phyloP scores from a whole-genome alignment of 1,140 invertebrate species.

The Phocides pigmalion region DNA sequence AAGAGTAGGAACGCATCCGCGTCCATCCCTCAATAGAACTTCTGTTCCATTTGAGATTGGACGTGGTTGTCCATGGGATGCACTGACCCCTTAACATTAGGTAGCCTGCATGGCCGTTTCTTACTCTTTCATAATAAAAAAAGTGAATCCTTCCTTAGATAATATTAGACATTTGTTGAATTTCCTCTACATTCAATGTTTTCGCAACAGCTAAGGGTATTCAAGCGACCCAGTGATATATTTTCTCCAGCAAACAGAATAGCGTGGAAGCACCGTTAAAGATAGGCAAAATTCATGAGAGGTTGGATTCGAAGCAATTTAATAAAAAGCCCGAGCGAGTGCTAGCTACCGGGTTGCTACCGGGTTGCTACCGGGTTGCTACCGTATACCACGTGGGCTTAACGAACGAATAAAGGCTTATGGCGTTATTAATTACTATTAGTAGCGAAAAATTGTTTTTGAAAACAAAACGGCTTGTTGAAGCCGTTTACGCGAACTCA shows the following conservation, averaged over 20 bases:
- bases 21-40: too few relatives aligned
- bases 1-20: too few relatives aligned
- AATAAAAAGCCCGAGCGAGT: slow-evolving; percentile 41
- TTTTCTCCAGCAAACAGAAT: slow-evolving; percentile 27
- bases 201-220: background rate
- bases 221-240: slow-evolving; percentile 4
- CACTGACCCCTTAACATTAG: too few relatives aligned
- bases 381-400: slow-evolving; percentile 14
- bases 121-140: too few relatives aligned
- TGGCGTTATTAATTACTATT: slow-evolving; percentile 24
- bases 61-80: too few relatives aligned
- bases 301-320: slow-evolving; percentile 38
- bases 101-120: too few relatives aligned
- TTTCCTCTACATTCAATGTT: too few relatives aligned
- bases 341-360: too few relatives aligned
- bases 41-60: too few relatives aligned
- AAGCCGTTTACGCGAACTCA: background rate
- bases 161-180: too few relatives aligned
- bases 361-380: too few relatives aligned
- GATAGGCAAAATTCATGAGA: slow-evolving; percentile 36
- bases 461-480: background rate
- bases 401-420: slow-evolving; percentile 33
- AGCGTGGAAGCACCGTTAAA: slow-evolving; percentile 27
- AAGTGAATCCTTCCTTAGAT: too few relatives aligned
- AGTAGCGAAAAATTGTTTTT: slow-evolving; percentile 21